Evolutionary conservation across 2,888 invertebrate species (phyloP), one percentile per base, ranked within the genome.

Genomic region (Crocallis elinguaria): DNA sequence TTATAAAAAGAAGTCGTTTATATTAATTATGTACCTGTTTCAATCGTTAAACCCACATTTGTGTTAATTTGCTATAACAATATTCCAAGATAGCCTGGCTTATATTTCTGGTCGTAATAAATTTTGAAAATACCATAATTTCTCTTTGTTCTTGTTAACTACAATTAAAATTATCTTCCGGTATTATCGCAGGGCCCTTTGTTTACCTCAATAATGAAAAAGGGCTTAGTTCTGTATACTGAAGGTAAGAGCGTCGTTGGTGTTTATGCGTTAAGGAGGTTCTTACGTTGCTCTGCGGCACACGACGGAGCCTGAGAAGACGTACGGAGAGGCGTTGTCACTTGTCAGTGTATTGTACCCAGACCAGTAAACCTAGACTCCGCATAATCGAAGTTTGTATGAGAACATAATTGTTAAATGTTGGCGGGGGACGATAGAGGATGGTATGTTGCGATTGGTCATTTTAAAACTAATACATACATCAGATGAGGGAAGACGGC

Each of bases 141-240:
- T 27, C 3, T 17, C 38, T 39, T 54, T 39, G 44, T 44, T 44
- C 43, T 39, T 36, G 36, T 42, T 12, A 16, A 21, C 23, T 35
- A 30, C 23, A 42, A 55, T 49, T 49, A 36, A 49, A 45, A 49
- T 54, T 39, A 55, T 55, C 49, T 45, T 19, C 2, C 19, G 19
- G 42, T 13, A 11, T 23, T 30, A 38, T 43, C 32, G 19, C 19
- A 8, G n/a, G 17, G 11, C 11, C 16, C 30, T 45, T 51, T 51
- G 39, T 45, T 41, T 45, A n/a, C 29, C 21, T 6, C 17, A 14
- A 9, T 42, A 42, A 50, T 38, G 17, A 32, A 38, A 32, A 38
- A 49, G 17, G 19, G 13, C 9, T 38, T n/a, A 16, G 32, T 21
- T 3, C 21, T 32, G 37, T 32, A 12, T 29, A n/a, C 12, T n/a